A percentile compares a stretch with the other conserved stretches of the same genome.
These are phyloP conservation scores for Bombylius major DNA, from an alignment of 2,888 invertebrate genomes.

Conservation along the genomic window DNA sequence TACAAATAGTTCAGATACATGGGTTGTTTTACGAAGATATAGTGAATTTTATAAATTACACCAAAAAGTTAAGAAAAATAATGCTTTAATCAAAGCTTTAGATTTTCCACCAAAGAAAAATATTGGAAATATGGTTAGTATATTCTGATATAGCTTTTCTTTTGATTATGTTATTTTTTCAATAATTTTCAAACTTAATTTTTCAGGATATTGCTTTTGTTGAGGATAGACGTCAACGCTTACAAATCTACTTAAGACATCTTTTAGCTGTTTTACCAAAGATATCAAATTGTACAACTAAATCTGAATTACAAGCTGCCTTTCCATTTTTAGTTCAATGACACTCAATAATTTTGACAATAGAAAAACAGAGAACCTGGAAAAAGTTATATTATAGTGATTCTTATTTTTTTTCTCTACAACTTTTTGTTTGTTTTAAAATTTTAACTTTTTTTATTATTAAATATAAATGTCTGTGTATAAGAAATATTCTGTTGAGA, in stretches of 20 bases:
- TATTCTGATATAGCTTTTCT: neutral
- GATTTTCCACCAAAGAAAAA: conserved; percentile 94
- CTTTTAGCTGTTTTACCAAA: conserved; percentile 69
- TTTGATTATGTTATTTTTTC: neutral
- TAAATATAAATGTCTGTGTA: too few relatives aligned
- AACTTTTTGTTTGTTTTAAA: too few relatives aligned
- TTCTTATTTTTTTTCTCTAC: too few relatives aligned
- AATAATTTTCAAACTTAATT: neutral
- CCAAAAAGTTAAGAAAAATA: conserved; percentile 62
- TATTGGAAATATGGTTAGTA: conserved; percentile 71
- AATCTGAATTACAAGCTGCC: conserved; percentile 62
- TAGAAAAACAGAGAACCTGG: too few relatives aligned
- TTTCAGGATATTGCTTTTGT: conserved; percentile 75
- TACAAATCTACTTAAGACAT: conserved; percentile 80
- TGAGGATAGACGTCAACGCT: conserved; percentile 68
- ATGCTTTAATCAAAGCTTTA: conserved; percentile 63
- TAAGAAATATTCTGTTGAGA: too few relatives aligned
- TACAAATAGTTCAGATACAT: conserved; percentile 55
- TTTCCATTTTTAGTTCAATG: conserved; percentile 61
- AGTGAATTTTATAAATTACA: conserved; percentile 84
- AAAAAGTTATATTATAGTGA: too few relatives aligned
- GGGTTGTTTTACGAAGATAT: conserved; percentile 92
- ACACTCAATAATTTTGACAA: too few relatives aligned
- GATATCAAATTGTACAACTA: conserved; percentile 60
- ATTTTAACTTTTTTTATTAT: too few relatives aligned